Evolutionary conservation across 1,140 invertebrate genomes (phyloP), one percentile per base, ranked within the genome.

Genomic region (Calliopsis andreniformis): DNA sequence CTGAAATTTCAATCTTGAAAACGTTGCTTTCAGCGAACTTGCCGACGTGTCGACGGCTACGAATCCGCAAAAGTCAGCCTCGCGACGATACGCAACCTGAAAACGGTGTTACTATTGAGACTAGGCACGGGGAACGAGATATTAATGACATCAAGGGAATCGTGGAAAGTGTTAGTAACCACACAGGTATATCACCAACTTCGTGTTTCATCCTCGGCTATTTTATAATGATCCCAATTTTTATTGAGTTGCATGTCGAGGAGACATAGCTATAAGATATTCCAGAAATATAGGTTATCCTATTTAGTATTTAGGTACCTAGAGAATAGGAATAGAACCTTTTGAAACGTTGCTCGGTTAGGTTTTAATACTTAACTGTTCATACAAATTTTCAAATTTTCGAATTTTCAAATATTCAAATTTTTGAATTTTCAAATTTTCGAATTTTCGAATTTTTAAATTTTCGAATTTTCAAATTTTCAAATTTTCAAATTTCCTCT

Each of bases 1-100:
- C 16, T 30, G 43, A 75, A 81, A 80, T 75, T 80, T 63, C 47
- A 12, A 73, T 61, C 39, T 70, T 47, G 67, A 69, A 58, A 69
- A 58, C 55, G 55, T 47, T 16, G 53, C 25, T 70, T 70, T 70
- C 28, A 69, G 10, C 14, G 23, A 2, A 0, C 14, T 62, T 42
- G 59, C 23, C 39, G 49, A 53, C 55, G 47, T 42, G 18, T 32
- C 43, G 49, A 28, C 49, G 32, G 42, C 3, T 8, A 7, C 16
- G 64, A 12, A 43, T 23, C 25, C 39, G 39, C 49, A n/a, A 12
- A 23, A 20, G 55, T 58, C 30, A 30, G 6, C 35, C 1, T 35
- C 30, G 35, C 35, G 35, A 39, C 10, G 35, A 10, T 39, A 10
- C 47, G 8, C 8, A n/a, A 12, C 12, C 55, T 42, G 6, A 6